Evolutionary conservation across 2,888 invertebrate species (phyloP), one percentile per base, ranked within the genome.

Genomic region (Acheta domesticus): DNA sequence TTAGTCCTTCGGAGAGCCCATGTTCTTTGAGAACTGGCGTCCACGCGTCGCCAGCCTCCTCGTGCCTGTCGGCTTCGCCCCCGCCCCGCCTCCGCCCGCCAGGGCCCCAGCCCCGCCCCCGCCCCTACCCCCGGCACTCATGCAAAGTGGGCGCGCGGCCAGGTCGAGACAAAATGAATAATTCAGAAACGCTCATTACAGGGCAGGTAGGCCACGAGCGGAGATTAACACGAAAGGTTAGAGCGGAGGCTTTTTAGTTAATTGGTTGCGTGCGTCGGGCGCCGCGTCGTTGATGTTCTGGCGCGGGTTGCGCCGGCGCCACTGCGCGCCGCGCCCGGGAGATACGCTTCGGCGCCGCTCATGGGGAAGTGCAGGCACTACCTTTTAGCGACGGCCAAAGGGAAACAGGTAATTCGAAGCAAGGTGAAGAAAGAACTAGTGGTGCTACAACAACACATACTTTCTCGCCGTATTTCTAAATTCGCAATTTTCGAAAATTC

Each of bases 111-210:
- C 23, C 1, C 23, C 23, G 62, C 62, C 19, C 19, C 62, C 62
- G 19, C 62, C 19, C 14, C 62, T 2, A 4, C 14, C 5, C 62
- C 4, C 62, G n/a, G 16, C 62, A 62, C 62, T 62, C 62, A 19
- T 62, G 62, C 62, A 62, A 62, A 62, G 62, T 62, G 62, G 62
- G 16, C 62, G 14, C 62, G 16, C 14, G 62, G 62, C n/a, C n/a
- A 5, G 62, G 62, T 62, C 62, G 62, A 62, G 62, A 62, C 62
- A 62, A 62, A 36, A 62, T 62, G 62, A 62, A 62, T 62, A 62
- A 62, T 62, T 62, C 62, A 62, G 62, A 62, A 62, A 62, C 62
- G 62, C 62, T 62, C 62, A 62, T 62, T 62, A 62, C 62, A 62
- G 62, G 62, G n/a, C 62, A 62, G 62, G 62, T n/a, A 62, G 62